A percentile compares a stretch with the other conserved stretches of the same genome.
Evolutionary conservation across 2,888 invertebrate genomes (phyloP).

Genomic region (Lasioglossum oenotherae): DNA sequence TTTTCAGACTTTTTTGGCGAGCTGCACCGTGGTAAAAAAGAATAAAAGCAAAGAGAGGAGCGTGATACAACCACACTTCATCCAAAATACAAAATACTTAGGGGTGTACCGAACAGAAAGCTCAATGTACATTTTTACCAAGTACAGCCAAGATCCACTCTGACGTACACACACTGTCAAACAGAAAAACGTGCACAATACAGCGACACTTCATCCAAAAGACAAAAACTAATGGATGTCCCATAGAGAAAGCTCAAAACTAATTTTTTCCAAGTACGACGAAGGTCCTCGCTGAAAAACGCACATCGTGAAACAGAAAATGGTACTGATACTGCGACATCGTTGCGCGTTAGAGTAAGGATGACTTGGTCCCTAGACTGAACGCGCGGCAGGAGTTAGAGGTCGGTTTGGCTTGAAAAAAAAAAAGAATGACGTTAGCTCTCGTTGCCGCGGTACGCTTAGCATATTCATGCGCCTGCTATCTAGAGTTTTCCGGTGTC

Average conservation of each 20-base stretch:
- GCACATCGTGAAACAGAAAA: not conserved
- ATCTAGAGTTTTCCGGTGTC: constrained; percentile 79
- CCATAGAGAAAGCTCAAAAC: not conserved
- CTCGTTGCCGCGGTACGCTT: constrained; percentile 72
- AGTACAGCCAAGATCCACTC: constrained; percentile 18
- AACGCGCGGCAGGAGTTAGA: constrained; percentile 3
- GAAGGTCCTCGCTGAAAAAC: not conserved
- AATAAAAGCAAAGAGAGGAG: too few relatives aligned
- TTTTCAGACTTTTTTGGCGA: too few relatives aligned
- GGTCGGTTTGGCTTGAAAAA: constrained; percentile 44
- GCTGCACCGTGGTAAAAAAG: too few relatives aligned
- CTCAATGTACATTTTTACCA: too few relatives aligned
- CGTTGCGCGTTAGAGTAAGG: constrained; percentile 17
- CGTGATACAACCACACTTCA: too few relatives aligned
- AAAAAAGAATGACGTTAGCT: constrained; percentile 72
- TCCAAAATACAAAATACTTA: too few relatives aligned
- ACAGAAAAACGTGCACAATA: not conserved
- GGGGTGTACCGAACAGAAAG: too few relatives aligned
- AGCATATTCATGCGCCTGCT: constrained; percentile 78
- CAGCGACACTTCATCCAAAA: too few relatives aligned
- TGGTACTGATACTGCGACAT: constrained; percentile 28
- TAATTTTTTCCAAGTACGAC: not conserved
- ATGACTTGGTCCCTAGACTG: constrained; percentile 1
- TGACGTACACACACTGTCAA: constrained; percentile 4
- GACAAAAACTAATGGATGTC: too few relatives aligned